A percentile compares a stretch with the other conserved stretches of the same genome.
phyloP scores from a whole-genome alignment of 2,888 invertebrate species.

The Spialia ferax region DNA sequence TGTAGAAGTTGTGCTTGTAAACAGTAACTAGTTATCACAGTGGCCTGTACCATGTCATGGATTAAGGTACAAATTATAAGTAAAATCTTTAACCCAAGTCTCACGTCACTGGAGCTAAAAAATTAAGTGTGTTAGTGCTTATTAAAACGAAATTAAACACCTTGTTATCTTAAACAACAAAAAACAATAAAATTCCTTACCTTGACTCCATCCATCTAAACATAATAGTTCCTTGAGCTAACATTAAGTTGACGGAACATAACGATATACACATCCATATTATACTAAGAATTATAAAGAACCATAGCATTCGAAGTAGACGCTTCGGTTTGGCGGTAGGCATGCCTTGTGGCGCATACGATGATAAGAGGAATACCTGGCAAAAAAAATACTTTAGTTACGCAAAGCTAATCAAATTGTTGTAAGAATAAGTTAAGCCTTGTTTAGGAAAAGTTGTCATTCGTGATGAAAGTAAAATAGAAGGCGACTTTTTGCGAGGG shows the following conservation, averaged over 20 bases:
- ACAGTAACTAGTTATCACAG: slow-evolving; percentile 93
- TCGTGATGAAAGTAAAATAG: too few species aligned
- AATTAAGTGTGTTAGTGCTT: not conserved
- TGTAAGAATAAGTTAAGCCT: too few species aligned
- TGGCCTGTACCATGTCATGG: slow-evolving; percentile 94
- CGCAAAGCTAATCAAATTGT: too few species aligned
- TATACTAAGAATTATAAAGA: slow-evolving; percentile 89
- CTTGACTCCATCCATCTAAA: slow-evolving; percentile 89
- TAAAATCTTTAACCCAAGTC: slow-evolving; percentile 84
- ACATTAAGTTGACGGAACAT: slow-evolving; percentile 88
- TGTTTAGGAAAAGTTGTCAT: too few species aligned
- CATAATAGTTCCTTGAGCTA: slow-evolving; percentile 87
- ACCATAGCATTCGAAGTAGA: slow-evolving; percentile 90
- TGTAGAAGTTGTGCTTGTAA: slow-evolving; percentile 93
- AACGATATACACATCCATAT: slow-evolving; percentile 91
- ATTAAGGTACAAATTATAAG: slow-evolving; percentile 90
- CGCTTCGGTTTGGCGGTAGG: slow-evolving; percentile 88
- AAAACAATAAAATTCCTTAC: slow-evolving; percentile 62
- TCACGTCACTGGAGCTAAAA: slow-evolving; percentile 81
- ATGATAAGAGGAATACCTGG: slow-evolving; percentile 91
- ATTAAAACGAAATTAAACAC: too few species aligned
- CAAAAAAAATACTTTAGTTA: slow-evolving; percentile 39
- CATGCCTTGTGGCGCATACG: slow-evolving; percentile 89
- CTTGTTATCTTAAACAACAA: too few species aligned
- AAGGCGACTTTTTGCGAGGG: too few species aligned